These are phyloP conservation scores for Drosophila leonis DNA, from an alignment of 2,888 invertebrate species.

Conservation along the genomic window DNA sequence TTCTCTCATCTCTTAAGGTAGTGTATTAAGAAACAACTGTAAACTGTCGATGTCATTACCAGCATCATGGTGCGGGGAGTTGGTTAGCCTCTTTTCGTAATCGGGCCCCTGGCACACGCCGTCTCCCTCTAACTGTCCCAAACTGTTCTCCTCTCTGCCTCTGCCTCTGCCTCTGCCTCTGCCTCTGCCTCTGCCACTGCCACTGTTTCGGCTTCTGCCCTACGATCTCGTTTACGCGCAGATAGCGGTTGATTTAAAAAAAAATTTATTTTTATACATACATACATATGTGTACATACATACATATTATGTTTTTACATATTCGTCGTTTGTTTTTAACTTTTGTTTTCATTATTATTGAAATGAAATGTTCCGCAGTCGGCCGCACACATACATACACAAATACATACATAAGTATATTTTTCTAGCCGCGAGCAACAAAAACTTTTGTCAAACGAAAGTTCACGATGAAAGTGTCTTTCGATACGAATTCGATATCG, in stretches of 20 bases:
- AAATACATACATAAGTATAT: conserved; percentile 26
- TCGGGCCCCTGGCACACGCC: conserved; percentile 24
- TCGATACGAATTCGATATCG: conserved; percentile 21
- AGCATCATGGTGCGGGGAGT: conserved; percentile 2
- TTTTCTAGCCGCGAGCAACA: conserved; percentile 68
- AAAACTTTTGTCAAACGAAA: conserved; percentile 64
- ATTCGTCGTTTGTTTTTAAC: conserved; percentile 59
- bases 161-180: conserved; percentile 8
- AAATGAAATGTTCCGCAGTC: conserved; percentile 55
- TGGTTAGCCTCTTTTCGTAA: conserved; percentile 37
- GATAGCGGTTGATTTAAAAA: conserved; percentile 51
- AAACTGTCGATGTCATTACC: conserved; percentile 53
- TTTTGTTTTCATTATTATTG: conserved; percentile 76
- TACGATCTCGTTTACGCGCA: conserved; percentile 24
- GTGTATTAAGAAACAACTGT: conserved; percentile 62
- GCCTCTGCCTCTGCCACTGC: conserved; percentile 9
- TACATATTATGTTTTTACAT: conserved; percentile 17
- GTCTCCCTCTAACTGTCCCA: conserved; percentile 1
- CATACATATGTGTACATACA: not conserved
- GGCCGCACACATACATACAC: conserved; percentile 28
- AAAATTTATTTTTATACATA: not conserved
- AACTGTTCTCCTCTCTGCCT: not conserved
- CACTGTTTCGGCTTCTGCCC: conserved; percentile 4
- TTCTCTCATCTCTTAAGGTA: not conserved
- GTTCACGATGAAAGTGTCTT: conserved; percentile 63